Evolutionary conservation across 1,140 invertebrate genomes (phyloP), one percentile per base, ranked within the genome.

Genomic region (Zaprionus capensis): DNA sequence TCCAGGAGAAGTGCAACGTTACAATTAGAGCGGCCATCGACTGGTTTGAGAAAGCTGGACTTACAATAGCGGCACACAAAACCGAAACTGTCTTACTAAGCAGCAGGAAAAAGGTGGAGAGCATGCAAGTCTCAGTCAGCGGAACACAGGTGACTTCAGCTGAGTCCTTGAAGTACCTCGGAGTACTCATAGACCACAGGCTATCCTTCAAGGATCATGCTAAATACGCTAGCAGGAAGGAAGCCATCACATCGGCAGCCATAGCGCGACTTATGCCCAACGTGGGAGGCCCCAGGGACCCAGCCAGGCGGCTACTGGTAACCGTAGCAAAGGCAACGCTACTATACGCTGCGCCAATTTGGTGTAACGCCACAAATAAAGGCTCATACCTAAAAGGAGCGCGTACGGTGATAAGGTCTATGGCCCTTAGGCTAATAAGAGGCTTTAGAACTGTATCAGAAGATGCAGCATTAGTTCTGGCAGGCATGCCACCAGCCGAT

Each of bases 341-440:
- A 11, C 24, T 56, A 9, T 56, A 56, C 12, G 55, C 55, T 26
- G 55, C 55, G 7, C 55, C 55, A 56, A 26, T 31, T 5, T 56
- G 55, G 20, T 1, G 20, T 17, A 9, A 20, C 49, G 17, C 20
- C 1, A 53, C 49, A 20, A 20, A 24, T 1, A 53, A 17, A 24
- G 7, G 4, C n/a, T 53, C 49, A n/a, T 53, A 12, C 36, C 4
- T 38, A 11, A 38, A 38, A 38, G 36, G 14, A 15, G 36, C 36
- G 14, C 36, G 36, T 12, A 15, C 36, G 14, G 36, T 38, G 14
- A 12, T 12, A 11, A 11, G 36, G 36, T 12, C 36, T 12, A 38
- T 38, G 12, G 36, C 12, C 36, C 36, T 38, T 4, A 38, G 36
- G 14, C 36, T 38, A 11, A 38, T 38, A 11, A 38, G 36, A 38